Conservation (phyloP, 2,888 invertebrate species). For the Micropterix aruncella region DNA sequence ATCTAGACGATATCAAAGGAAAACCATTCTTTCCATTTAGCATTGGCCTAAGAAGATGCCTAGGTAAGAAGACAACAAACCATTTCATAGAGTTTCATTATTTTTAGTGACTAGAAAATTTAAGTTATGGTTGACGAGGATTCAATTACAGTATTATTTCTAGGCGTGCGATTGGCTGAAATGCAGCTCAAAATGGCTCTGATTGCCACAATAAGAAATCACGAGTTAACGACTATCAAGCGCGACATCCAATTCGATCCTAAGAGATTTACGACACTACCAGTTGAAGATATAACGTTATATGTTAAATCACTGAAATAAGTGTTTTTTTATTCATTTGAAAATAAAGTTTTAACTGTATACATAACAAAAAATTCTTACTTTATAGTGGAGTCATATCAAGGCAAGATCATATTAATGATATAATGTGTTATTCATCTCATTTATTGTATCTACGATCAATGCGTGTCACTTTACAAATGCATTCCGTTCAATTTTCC, state of each 20-base stretch:
- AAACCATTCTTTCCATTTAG: slow-evolving; percentile 9
- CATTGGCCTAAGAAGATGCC: slow-evolving; percentile 6
- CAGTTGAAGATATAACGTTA: slow-evolving; percentile 1
- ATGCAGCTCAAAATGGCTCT: slow-evolving; percentile 4
- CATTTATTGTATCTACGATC: slow-evolving; percentile 99
- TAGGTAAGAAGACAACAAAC: too few relatives aligned
- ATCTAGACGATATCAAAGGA: slow-evolving; percentile 2
- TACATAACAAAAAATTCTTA: too few relatives aligned
- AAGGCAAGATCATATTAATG: slow-evolving; percentile 75
- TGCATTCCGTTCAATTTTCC: slow-evolving; percentile 93
- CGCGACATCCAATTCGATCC: slow-evolving; percentile 4
- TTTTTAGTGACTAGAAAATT: too few relatives aligned
- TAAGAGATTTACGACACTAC: slow-evolving; percentile 6
- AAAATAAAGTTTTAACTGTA: too few relatives aligned
- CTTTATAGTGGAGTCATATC: slow-evolving; percentile 82
- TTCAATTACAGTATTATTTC: slow-evolving; percentile 3
- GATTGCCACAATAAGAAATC: slow-evolving; percentile 4
- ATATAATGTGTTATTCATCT: too few relatives aligned
- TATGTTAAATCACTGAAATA: too few relatives aligned
- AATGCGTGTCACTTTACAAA: slow-evolving; percentile 78
- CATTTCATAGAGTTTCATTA: too few relatives aligned
- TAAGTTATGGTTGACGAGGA: too few relatives aligned
- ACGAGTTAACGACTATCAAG: slow-evolving; percentile 4
- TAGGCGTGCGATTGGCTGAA: slow-evolving; percentile 8
- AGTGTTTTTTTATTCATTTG: too few relatives aligned